Conservation (phyloP, 2,113 vertebrate genomes). For the Pholis gunnellus region DNA sequence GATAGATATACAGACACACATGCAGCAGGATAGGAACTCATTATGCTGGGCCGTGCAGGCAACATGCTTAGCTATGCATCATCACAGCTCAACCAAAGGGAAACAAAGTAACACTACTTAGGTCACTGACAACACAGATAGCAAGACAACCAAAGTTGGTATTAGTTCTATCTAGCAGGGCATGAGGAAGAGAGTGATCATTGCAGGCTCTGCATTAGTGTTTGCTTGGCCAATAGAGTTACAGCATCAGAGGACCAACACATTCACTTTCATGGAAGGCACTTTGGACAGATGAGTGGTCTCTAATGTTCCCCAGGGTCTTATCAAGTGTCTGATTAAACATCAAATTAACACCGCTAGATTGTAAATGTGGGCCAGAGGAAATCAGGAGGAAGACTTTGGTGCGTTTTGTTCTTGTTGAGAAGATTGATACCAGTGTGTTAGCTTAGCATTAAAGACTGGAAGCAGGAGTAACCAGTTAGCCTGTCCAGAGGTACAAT, state of each 20-base stretch:
- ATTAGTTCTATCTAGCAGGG: not conserved
- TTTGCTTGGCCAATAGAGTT: not conserved
- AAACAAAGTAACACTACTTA: not conserved
- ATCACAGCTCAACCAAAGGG: not conserved
- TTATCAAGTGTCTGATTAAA: conserved; percentile 8
- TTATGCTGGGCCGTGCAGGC: too few species aligned
- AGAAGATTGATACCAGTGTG: not conserved
- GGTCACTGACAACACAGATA: not conserved
- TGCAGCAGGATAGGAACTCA: not conserved
- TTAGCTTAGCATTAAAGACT: conserved; percentile 2
- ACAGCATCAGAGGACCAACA: conserved; percentile 33
- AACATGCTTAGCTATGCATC: not conserved
- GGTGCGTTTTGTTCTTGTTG: not conserved
- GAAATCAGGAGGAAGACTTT: conserved; percentile 5
- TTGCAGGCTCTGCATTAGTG: conserved; percentile 14
- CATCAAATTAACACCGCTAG: not conserved
- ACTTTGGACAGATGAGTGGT: conserved; percentile 63
- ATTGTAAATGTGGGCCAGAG: not conserved
- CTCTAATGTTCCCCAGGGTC: not conserved
- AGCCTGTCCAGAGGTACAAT: not conserved
- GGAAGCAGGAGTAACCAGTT: not conserved
- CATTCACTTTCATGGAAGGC: conserved; percentile 68
- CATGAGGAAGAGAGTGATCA: not conserved
- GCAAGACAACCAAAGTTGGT: not conserved
- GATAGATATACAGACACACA: not conserved